phyloP scores from a whole-genome alignment of 2,113 vertebrate genomes.

The Salvelinus sp. region DNA sequence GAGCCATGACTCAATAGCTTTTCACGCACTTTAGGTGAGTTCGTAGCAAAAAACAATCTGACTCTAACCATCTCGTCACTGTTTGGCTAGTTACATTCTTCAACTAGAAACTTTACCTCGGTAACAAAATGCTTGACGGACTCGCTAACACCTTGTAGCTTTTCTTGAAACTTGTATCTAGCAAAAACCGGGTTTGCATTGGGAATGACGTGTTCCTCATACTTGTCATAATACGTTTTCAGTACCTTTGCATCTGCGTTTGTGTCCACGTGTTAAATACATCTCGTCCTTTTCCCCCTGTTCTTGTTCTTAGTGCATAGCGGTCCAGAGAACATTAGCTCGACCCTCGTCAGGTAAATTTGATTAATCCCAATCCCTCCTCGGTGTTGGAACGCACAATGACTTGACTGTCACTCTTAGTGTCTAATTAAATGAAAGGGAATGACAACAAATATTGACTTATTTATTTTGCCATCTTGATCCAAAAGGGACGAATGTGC shows the following conservation, averaged over 20 bases:
- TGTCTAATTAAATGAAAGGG: background rate
- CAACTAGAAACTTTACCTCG: background rate
- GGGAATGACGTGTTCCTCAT: background rate
- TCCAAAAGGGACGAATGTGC: background rate
- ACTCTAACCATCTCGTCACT: background rate
- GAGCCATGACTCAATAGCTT: background rate
- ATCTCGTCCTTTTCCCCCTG: slow-evolving; percentile 6
- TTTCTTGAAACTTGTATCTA: background rate
- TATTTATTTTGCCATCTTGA: background rate
- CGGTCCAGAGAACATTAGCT: slow-evolving; percentile 17
- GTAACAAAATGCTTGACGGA: background rate
- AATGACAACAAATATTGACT: background rate
- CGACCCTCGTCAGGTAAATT: slow-evolving; percentile 3
- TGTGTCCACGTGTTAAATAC: background rate
- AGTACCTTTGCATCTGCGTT: background rate
- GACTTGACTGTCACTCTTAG: too few relatives aligned
- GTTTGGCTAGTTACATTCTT: background rate
- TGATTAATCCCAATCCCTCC: slow-evolving; percentile 14
- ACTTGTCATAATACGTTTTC: background rate
- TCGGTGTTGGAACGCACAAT: background rate
- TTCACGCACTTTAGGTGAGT: background rate
- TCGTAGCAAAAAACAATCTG: background rate
- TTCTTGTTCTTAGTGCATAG: background rate
- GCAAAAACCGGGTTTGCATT: too few relatives aligned
- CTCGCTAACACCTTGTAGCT: background rate